These are phyloP conservation scores for Mionectes macconnelli DNA, from an alignment of 2,113 vertebrate species.

Conservation along the genomic window DNA sequence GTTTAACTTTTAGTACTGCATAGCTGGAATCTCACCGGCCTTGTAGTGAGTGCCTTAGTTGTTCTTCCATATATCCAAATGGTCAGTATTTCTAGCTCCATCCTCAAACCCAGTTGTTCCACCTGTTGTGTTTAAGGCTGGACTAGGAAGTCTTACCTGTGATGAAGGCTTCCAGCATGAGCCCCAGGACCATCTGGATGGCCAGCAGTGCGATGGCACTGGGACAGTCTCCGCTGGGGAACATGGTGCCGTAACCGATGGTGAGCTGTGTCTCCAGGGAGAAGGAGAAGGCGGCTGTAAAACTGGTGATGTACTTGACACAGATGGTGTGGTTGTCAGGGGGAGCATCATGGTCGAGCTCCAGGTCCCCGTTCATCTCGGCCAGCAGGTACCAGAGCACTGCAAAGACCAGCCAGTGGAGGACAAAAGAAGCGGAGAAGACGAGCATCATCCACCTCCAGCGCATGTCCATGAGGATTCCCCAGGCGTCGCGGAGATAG, in stretches of 20 bases:
- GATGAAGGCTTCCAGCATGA: constrained; percentile 97
- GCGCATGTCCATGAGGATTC: constrained; percentile 90
- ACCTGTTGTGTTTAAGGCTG: background rate
- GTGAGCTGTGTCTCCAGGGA: constrained; percentile 97
- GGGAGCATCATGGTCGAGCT: constrained; percentile 88
- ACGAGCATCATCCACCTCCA: constrained; percentile 97
- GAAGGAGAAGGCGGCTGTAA: constrained; percentile 96
- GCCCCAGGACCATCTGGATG: constrained; percentile 95
- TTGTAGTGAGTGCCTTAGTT: background rate
- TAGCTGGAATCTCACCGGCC: background rate
- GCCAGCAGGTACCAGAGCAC: constrained; percentile 95
- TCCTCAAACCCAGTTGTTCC: background rate
- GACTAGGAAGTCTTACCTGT: constrained; percentile 83
- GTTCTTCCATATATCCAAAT: background rate
- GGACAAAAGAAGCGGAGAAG: constrained; percentile 90
- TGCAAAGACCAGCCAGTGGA: constrained; percentile 96
- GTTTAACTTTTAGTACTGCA: background rate
- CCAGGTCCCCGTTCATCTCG: constrained; percentile 92
- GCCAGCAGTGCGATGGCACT: constrained; percentile 92
- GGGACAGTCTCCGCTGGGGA: constrained; percentile 93
- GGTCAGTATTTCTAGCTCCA: background rate
- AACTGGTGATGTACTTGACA: constrained; percentile 94
- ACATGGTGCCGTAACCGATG: constrained; percentile 98
- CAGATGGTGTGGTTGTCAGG: constrained; percentile 93
- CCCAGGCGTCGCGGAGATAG: constrained; percentile 89